A percentile compares a stretch with the other conserved stretches of the same genome.
phyloP scores from a whole-genome alignment of 2,888 invertebrate genomes.

The Eueremaeus valkanovi region DNA sequence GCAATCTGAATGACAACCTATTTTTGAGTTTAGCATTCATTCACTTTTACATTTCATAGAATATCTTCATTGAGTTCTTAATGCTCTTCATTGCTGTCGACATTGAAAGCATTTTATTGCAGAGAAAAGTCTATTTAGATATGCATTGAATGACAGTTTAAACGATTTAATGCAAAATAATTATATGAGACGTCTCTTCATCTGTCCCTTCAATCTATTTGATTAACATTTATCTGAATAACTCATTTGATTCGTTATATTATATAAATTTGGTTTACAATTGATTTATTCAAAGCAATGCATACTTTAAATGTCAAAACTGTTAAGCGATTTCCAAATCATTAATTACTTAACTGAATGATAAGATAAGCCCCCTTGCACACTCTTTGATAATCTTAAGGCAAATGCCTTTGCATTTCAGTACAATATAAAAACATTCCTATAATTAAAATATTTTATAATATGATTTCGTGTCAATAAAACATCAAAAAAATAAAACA shows the following conservation, averaged over 20 bases:
- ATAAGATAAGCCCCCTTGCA: background rate
- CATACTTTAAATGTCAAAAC: background rate
- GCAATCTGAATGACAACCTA: background rate
- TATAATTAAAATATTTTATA: too few species aligned
- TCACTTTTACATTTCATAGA: background rate
- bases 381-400: background rate
- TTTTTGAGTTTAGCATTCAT: background rate
- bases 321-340: background rate
- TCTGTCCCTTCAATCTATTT: background rate
- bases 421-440: too few species aligned
- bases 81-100: background rate
- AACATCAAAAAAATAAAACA: background rate
- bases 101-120: background rate
- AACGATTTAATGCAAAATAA: background rate
- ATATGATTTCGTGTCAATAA: too few species aligned
- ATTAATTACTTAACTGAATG: background rate
- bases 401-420: too few species aligned
- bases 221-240: background rate
- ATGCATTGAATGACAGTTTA: background rate
- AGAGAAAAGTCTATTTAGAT: background rate
- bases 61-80: too few species aligned
- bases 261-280: background rate
- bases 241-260: background rate
- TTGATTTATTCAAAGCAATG: background rate
- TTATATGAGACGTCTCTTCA: background rate